Percentiles rank a stretch among this genome's conserved stretches.
phyloP scores from a whole-genome alignment of 2,113 vertebrate genomes.

The Australoheros scitulus region DNA sequence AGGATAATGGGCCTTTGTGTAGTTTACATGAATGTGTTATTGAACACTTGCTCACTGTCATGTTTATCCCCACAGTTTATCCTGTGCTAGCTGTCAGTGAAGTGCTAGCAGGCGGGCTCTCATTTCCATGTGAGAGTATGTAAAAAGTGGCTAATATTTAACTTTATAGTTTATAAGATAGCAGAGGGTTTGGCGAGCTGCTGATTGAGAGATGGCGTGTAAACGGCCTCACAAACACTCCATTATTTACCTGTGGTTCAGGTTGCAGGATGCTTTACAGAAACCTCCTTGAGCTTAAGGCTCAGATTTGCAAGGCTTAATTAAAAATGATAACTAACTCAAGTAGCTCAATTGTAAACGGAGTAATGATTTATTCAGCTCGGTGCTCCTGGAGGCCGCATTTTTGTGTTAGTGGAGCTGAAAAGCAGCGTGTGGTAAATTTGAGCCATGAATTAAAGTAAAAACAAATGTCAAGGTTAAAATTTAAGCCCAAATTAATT shows the following conservation, averaged over 20 bases:
- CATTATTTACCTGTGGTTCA: not conserved
- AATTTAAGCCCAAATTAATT: not conserved
- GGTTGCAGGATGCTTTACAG: not conserved
- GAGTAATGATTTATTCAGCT: conserved; percentile 18
- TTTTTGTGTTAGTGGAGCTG: not conserved
- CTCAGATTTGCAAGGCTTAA: not conserved
- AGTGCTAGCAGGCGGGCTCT: not conserved
- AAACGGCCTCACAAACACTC: not conserved
- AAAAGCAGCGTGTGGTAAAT: not conserved
- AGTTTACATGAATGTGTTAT: conserved; percentile 4
- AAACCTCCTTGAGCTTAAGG: not conserved
- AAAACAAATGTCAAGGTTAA: not conserved
- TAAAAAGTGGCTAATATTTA: conserved; percentile 44
- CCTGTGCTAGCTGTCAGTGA: not conserved
- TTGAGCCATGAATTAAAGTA: not conserved
- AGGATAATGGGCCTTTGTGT: conserved; percentile 12
- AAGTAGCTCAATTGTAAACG: not conserved
- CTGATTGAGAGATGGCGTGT: not conserved
- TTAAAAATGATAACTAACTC: not conserved
- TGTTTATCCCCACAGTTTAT: not conserved
- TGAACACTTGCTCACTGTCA: not conserved
- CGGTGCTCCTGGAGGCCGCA: not conserved
- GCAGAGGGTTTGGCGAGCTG: not conserved
- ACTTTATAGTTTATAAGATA: conserved; percentile 18
- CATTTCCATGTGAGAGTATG: not conserved